A percentile compares a stretch with the other conserved stretches of the same genome.
Conservation (phyloP, 1,140 invertebrate genomes). For the Metopolophium dirhodum region DNA sequence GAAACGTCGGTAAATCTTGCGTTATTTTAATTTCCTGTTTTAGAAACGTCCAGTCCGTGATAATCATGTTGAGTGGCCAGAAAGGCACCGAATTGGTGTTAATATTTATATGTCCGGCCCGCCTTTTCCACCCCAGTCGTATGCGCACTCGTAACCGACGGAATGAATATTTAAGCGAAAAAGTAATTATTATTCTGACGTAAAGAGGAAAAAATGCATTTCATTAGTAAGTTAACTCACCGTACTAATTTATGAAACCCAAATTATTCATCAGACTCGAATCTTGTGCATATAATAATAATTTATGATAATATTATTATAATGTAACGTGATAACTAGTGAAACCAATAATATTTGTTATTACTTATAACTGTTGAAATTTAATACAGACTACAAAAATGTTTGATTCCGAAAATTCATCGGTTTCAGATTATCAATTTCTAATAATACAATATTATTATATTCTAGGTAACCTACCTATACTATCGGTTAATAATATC, state of each 20-base stretch:
- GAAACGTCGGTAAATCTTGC: slow-evolving; percentile 36
- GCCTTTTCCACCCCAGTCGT: background rate
- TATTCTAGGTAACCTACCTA: background rate
- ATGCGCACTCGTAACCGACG: background rate
- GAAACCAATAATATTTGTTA: background rate
- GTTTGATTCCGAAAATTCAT: background rate
- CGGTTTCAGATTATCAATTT: background rate
- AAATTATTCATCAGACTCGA: background rate
- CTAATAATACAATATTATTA: background rate
- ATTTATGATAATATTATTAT: background rate
- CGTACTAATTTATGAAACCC: background rate
- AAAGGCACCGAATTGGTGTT: slow-evolving; percentile 31
- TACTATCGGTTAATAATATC: background rate
- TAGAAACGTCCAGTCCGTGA: background rate
- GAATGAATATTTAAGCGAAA: slow-evolving; percentile 39
- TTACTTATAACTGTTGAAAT: slow-evolving; percentile 7
- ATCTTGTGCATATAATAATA: background rate
- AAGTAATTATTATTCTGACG: slow-evolving; percentile 35
- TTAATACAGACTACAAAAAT: background rate
- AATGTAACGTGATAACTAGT: background rate
- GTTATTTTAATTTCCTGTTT: slow-evolving; percentile 54
- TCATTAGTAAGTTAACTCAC: no score
- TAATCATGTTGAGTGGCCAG: slow-evolving; percentile 28
- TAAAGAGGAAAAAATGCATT: background rate
- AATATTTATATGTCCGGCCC: slow-evolving; percentile 37